Base-by-base conservation (phyloP, 2,113 vertebrate species). In the Xiphias gladius region DNA sequence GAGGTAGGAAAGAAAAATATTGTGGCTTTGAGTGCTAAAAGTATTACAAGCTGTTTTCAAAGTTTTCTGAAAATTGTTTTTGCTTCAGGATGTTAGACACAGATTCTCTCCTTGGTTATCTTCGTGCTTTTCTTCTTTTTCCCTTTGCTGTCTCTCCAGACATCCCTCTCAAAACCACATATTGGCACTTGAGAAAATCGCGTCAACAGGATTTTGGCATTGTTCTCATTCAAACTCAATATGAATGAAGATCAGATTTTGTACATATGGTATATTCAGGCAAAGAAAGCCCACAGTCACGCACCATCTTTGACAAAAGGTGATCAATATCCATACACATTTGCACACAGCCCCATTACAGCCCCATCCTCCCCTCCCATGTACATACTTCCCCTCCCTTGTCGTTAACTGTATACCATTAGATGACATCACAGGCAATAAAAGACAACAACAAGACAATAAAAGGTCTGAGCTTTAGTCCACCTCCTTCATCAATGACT, bases 391-490 rank as follows among this genome's bases (percentile, higher is more conserved):
- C 84, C 59, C 88, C 88, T 88, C 93, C 91, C 87, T 73, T 83
- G 68, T 87, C 86, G 82, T 94, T 90, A 92, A 89, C 84, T 79
- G 74, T 92, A 92, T 94, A 94, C 90, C 90, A 86, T 93, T 92
- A 88, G 90, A 95, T 96, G 95, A 96, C 94, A 95, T 95, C 95
- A 95, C 88, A 74, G 76, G 89, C 91, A 90, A 88, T 95, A 93
- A 94, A 94, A 91, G 87, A 78, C 92, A 92, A 94, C 93, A 95
- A 93, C 93, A 92, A 84, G 92, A 92, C 93, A 92, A 95, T 95
- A 94, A 94, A 93, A 91, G 88, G 65, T 69, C 76, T 57, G 71
- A 85, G 76, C 79, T 50, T 58, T 83, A 59, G 86, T 85, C 88
- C 91, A 82, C 90, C 90, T 90, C 91, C 83, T 94, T 93, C 92